phyloP scores from a whole-genome alignment of 92 coral and sea anemone species.

The Umimayanthus chanpuru region DNA sequence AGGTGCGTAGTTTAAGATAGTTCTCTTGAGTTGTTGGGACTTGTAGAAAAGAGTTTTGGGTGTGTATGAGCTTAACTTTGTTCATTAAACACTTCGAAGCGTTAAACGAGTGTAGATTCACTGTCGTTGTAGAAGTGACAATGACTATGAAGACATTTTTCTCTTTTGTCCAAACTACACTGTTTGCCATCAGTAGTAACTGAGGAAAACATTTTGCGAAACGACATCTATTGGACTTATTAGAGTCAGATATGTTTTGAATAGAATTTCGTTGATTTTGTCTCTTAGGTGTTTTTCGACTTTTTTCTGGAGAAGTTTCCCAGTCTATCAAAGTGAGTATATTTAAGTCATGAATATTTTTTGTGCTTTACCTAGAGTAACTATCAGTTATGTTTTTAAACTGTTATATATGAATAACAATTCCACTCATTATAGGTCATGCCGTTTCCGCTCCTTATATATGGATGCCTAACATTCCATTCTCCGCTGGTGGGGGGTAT shows the following conservation, averaged over 20 bases:
- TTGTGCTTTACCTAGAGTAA: neutral
- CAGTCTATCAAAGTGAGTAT: constrained; percentile 66
- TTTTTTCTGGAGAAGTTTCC: constrained; percentile 73
- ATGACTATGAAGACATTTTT: too few relatives aligned
- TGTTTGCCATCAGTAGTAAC: too few relatives aligned
- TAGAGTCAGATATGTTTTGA: neutral
- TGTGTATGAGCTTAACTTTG: too few relatives aligned
- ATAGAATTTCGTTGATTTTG: neutral
- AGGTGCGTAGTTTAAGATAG: constrained; percentile 60
- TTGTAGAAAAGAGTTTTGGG: too few relatives aligned
- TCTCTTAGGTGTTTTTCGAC: constrained; percentile 78
- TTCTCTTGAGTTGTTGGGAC: neutral
- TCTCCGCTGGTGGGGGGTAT: neutral
- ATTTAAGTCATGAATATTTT: neutral
- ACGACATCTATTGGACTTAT: too few relatives aligned
- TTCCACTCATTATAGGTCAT: neutral
- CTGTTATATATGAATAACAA: neutral
- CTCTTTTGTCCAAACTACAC: too few relatives aligned
- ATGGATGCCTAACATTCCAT: neutral
- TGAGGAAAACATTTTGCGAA: too few relatives aligned
- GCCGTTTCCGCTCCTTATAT: neutral
- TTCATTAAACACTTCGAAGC: too few relatives aligned
- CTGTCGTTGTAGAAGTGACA: too few relatives aligned
- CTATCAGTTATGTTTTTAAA: neutral
- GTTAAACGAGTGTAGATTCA: too few relatives aligned